Evolutionary conservation across 2,888 invertebrate genomes (phyloP).

Genomic region (Ectemnius lituratus): DNA sequence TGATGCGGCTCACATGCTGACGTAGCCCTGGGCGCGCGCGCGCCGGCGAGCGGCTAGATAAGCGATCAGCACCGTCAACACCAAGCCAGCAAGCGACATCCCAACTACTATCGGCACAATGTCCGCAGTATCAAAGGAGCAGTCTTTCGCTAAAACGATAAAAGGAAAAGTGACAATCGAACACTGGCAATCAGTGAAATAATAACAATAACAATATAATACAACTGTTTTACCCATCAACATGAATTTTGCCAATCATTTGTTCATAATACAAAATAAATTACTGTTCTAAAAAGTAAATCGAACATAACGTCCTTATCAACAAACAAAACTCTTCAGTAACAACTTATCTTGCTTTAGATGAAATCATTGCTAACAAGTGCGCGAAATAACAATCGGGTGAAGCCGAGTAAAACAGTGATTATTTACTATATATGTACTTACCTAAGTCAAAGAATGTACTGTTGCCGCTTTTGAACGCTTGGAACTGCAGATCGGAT

Average conservation of each 20-base stretch:
- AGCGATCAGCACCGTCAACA: slow-evolving; percentile 93
- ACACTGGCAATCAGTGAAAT: neutral
- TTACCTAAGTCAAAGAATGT: slow-evolving; percentile 83
- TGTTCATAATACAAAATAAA: neutral
- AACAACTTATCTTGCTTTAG: too few species aligned
- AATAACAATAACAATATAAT: neutral
- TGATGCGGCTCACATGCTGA: slow-evolving; percentile 84
- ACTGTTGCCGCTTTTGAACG: slow-evolving; percentile 82
- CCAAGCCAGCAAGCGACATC: slow-evolving; percentile 93
- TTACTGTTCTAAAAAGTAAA: neutral
- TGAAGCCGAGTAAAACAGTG: too few species aligned
- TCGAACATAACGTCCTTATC: too few species aligned
- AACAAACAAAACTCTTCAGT: too few species aligned
- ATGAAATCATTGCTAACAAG: too few species aligned
- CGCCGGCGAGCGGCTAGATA: slow-evolving; percentile 95
- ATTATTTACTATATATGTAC: slow-evolving; percentile 44
- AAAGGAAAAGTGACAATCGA: slow-evolving; percentile 13
- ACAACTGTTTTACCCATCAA: too few species aligned
- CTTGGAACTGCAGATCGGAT: slow-evolving; percentile 85
- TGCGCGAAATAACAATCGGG: too few species aligned
- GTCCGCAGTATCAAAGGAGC: slow-evolving; percentile 88
- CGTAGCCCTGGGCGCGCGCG: slow-evolving; percentile 90
- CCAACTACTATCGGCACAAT: slow-evolving; percentile 98
- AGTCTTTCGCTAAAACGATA: slow-evolving; percentile 83
- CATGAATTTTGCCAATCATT: too few species aligned